Conservation (phyloP, 2,113 vertebrate species). For the Todiramphus chloris region DNA sequence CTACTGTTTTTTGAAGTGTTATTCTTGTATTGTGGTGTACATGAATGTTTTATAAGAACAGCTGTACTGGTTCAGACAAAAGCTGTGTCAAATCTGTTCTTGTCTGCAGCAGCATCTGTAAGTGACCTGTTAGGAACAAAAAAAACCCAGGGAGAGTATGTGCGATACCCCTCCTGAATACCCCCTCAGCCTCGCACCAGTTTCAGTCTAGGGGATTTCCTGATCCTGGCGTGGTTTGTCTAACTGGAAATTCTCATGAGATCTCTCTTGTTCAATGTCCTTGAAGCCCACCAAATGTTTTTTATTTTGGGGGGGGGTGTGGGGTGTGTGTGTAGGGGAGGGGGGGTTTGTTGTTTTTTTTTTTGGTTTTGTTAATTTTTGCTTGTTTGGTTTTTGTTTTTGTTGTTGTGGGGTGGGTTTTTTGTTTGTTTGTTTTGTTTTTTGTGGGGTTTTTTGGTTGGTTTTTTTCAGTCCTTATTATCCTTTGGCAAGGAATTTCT, state of each 20-base stretch:
- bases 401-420: too few relatives aligned
- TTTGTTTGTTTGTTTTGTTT: too few relatives aligned
- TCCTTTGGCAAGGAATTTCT: background rate
- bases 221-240: background rate
- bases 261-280: background rate
- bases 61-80: conserved; percentile 21
- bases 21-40: background rate
- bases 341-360: too few relatives aligned
- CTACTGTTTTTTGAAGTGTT: background rate
- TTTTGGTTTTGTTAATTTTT: too few relatives aligned
- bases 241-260: background rate
- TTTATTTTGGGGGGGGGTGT: too few relatives aligned
- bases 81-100: background rate
- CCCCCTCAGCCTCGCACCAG: background rate
- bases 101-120: background rate
- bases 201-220: conserved; percentile 9
- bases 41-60: conserved; percentile 45
- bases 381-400: too few relatives aligned
- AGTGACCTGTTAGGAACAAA: background rate
- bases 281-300: background rate
- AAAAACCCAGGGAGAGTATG: background rate
- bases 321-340: too few relatives aligned
- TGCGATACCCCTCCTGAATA: background rate
- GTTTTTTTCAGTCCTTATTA: background rate
- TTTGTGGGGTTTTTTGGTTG: too few relatives aligned